Base-by-base conservation (phyloP, 2,888 invertebrate genomes). In the Scaptodrosophila latifasciaeformis region DNA sequence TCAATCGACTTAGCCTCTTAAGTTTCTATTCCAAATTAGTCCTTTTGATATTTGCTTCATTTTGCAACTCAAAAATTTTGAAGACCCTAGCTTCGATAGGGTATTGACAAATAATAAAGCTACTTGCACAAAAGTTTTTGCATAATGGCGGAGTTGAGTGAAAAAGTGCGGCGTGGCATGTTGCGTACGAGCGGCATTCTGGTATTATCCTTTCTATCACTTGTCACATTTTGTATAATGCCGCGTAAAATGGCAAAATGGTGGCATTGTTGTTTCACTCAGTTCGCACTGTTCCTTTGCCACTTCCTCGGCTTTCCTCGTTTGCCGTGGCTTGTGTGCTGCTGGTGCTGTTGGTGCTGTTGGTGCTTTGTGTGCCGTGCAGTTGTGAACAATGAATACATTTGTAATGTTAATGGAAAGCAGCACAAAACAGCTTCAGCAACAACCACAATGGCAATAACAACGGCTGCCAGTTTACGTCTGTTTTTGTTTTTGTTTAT, bases 121-220 rank as follows among this genome's bases (percentile, higher is more conserved):
- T 56, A 70, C 78, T 71, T 78, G 61, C 62, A 56, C n/a, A 59
- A 62, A 57, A 58, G 49, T 59, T 71, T 35, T 40, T 50, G 35
- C 55, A 57, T 59, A 44, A 45, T 49, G 58, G 40, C 49, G 58
- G 52, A n/a, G n/a, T n/a, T n/a, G n/a, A n/a, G n/a, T n/a, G n/a
- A n/a, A n/a, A n/a, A n/a, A n/a, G n/a, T n/a, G n/a, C n/a, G n/a
- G 18, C 13, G 39, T 37, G 27, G 13, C 39, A 1, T 37, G 27
- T 35, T 46, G 53, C 21, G 67, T 49, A 44, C 53, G 45, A 37
- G 49, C 50, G 42, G 49, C 46, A 49, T 53, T 68, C 60, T 34
- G 62, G 71, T 72, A 71, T 78, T 75, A 72, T 72, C 72, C 76
- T 53, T 72, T 72, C 72, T 78, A 78, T 72, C 79, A 78, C 72